phyloP scores from a whole-genome alignment of 2,888 invertebrate genomes.

The Luperina nickerlii region DNA sequence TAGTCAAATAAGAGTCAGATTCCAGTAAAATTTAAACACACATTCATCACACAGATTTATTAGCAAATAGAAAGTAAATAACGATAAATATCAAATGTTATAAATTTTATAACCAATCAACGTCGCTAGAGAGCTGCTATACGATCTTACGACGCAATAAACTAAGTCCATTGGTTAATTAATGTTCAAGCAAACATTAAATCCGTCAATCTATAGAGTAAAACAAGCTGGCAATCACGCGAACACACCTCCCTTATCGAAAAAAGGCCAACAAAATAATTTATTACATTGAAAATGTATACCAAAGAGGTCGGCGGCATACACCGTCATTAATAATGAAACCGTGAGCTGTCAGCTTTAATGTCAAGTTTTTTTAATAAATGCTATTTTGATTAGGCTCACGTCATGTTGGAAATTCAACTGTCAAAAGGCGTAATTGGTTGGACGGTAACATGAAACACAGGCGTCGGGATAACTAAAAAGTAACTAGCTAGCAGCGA shows the following conservation, averaged over 20 bases:
- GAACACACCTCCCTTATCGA: conserved; percentile 79
- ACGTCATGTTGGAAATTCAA: conserved; percentile 90
- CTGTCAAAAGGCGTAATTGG: conserved; percentile 91
- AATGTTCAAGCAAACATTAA: conserved; percentile 85
- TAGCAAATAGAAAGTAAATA: conserved; percentile 61
- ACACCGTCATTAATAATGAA: conserved; percentile 87
- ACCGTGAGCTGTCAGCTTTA: conserved; percentile 89
- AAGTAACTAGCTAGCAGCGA: conserved; percentile 44
- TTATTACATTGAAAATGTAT: conserved; percentile 83
- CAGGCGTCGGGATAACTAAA: conserved; percentile 69
- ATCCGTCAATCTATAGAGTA: conserved; percentile 84
- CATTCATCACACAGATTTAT: conserved; percentile 52
- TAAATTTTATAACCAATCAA: conserved; percentile 80
- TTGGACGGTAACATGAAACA: conserved; percentile 80
- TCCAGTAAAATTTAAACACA: conserved; percentile 21
- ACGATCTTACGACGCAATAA: conserved; percentile 80
- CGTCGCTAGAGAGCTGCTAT: conserved; percentile 74
- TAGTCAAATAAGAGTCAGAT: conserved; percentile 2
- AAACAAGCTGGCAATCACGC: conserved; percentile 83
- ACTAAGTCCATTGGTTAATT: conserved; percentile 84
- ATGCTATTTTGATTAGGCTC: conserved; percentile 91
- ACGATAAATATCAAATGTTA: conserved; percentile 70
- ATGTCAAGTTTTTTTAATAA: conserved; percentile 89
- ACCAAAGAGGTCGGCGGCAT: conserved; percentile 77
- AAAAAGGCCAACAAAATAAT: conserved; percentile 83